phyloP scores from a whole-genome alignment of 2,888 invertebrate genomes.

The Apotomis capreana region DNA sequence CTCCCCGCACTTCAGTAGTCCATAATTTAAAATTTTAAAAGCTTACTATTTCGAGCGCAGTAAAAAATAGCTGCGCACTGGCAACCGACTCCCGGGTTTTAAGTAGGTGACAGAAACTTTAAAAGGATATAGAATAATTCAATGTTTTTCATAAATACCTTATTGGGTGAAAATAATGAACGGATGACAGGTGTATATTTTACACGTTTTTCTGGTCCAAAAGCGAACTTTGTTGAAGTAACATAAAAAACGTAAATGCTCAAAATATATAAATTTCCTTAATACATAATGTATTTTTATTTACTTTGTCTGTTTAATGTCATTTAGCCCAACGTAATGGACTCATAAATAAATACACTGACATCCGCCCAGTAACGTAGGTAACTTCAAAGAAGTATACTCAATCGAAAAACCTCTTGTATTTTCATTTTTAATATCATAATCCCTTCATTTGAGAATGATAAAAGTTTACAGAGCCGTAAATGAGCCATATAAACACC shows the following conservation, averaged over 20 bases:
- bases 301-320: no score
- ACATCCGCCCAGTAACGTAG: no score
- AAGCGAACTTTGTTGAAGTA: background rate
- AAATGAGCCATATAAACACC: no score
- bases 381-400: no score
- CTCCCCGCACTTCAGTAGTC: conserved; percentile 33
- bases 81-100: conserved; percentile 7
- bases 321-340: no score
- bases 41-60: conserved; percentile 39
- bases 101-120: conserved; percentile 30
- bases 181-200: conserved; percentile 15
- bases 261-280: background rate
- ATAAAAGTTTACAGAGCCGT: no score
- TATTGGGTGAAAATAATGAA: conserved; percentile 24
- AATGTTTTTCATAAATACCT: conserved; percentile 9
- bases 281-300: conserved; percentile 12
- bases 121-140: conserved; percentile 17
- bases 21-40: conserved; percentile 38
- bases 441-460: no score
- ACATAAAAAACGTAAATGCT: background rate
- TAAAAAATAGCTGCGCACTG: conserved; percentile 33
- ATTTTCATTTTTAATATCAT: no score
- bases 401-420: no score
- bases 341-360: no score
- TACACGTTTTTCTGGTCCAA: conserved; percentile 7